Evolutionary conservation across 2,113 vertebrate species (phyloP).

Genomic region (Zapus hudsonius): DNA sequence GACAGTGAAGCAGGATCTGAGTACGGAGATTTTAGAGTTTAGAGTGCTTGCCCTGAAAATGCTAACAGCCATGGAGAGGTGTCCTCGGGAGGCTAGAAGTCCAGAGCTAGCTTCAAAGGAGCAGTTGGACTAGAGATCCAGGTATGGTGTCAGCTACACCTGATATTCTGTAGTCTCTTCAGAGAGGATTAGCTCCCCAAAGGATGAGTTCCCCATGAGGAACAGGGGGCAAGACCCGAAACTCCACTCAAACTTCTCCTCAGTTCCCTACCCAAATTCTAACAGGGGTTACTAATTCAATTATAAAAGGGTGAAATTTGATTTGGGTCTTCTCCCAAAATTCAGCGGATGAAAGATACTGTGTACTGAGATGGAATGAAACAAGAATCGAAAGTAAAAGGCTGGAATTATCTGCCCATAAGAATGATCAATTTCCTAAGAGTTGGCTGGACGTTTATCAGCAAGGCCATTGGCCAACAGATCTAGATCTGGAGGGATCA

Average conservation of each 20-base stretch:
- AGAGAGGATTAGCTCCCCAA: not conserved
- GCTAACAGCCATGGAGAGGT: not conserved
- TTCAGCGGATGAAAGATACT: slow-evolving; percentile 19
- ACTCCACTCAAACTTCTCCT: not conserved
- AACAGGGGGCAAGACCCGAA: not conserved
- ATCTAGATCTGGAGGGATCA: not conserved
- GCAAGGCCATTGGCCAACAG: not conserved
- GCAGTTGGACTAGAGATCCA: not conserved
- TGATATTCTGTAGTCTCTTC: not conserved
- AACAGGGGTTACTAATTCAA: slow-evolving; percentile 48
- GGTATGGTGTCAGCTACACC: not conserved
- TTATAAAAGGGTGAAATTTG: slow-evolving; percentile 1
- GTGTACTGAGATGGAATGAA: not conserved
- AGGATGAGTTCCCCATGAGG: not conserved
- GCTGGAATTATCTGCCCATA: not conserved
- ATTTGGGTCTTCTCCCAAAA: slow-evolving; percentile 50
- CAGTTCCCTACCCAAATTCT: slow-evolving; percentile 30
- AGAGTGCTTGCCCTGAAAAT: not conserved
- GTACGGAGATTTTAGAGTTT: not conserved
- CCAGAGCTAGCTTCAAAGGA: not conserved
- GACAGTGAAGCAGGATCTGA: not conserved
- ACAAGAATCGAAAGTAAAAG: not conserved
- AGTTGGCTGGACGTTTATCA: not conserved
- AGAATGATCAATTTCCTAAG: not conserved
- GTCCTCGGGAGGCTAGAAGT: not conserved